Conservation (phyloP, 2,888 invertebrate species). For the Acholoe squamosa region DNA sequence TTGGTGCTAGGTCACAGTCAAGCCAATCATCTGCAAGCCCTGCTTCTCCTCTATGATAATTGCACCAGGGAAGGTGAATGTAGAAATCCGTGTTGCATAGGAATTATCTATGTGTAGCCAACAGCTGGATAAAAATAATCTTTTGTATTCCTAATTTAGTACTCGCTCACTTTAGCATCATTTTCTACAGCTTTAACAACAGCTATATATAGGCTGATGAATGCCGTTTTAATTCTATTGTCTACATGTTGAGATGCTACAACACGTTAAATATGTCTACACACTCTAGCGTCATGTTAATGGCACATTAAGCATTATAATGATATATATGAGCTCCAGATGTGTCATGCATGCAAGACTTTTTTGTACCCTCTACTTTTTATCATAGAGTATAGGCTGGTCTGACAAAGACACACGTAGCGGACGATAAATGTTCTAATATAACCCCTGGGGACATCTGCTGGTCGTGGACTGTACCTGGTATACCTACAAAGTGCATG, state of each 20-base stretch:
- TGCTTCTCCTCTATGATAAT: background rate
- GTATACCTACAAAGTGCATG: background rate
- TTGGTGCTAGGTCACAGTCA: background rate
- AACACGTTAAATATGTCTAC: background rate
- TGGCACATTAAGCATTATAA: constrained; percentile 42
- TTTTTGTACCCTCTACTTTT: background rate
- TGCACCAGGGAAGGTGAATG: background rate
- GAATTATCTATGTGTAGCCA: no score
- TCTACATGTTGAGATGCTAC: background rate
- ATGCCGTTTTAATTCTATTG: no score
- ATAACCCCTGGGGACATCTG: constrained; percentile 13
- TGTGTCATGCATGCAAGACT: background rate
- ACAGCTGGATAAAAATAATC: no score
- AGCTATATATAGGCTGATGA: no score
- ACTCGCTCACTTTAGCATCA: no score
- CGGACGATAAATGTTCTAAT: background rate
- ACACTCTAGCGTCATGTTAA: constrained; percentile 15
- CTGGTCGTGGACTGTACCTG: background rate
- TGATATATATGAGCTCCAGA: constrained; percentile 24
- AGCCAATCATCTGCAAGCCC: constrained; percentile 14
- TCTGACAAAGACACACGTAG: background rate
- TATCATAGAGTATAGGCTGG: background rate
- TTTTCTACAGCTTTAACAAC: no score
- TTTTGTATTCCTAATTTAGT: no score
- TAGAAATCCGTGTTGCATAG: no score